Evolutionary conservation across 2,797 vertebrate genomes (phyloP), one percentile per base, ranked within the genome.

Genomic region (Tarsius wallacei): DNA sequence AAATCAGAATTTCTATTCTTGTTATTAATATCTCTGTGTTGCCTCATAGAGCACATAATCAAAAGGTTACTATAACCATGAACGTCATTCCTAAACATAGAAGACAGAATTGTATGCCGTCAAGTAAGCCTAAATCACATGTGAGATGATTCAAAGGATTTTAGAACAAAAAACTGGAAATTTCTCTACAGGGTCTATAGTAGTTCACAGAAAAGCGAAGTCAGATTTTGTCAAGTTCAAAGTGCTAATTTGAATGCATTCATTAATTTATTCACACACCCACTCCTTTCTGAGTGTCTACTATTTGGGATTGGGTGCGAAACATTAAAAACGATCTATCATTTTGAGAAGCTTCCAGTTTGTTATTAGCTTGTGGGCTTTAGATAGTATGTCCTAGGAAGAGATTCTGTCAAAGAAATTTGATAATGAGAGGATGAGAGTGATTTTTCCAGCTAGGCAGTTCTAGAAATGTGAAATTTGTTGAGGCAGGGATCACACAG

Each of bases 301-400:
- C n/a, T 76, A 33, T 89, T 33, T 90, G 42, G 28, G 14, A 1
- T 22, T 63, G 31, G 17, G 1, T 90, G 17, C 22, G 78, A 76
- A 90, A 89, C 95, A 83, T 57, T 83, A 88, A 91, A 91, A 85
- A 64, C 57, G 26, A 51, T 47, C 11, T 83, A 91, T 94, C 24
- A 73, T 85, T 66, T 42, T 26, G 49, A 36, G 81, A 85, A 81
- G 64, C 26, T 59, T 80, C 6, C 8, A 68, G 19, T 82, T 90
- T 10, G 24, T 68, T 96, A 33, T 88, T 61, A 59, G 26, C 94
- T 91, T 80, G 28, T 2, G 91, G 22, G 26, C 83, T 51, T 78
- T 83, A 42, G 26, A 63, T 21, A 11, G 21, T 42, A 81, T 55
- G 74, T 19, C 36, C 3, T 78, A 85, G 70, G 36, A 83, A 78